Base-by-base conservation (phyloP, 2,888 invertebrate genomes). In the Heteromurus nitidus region DNA sequence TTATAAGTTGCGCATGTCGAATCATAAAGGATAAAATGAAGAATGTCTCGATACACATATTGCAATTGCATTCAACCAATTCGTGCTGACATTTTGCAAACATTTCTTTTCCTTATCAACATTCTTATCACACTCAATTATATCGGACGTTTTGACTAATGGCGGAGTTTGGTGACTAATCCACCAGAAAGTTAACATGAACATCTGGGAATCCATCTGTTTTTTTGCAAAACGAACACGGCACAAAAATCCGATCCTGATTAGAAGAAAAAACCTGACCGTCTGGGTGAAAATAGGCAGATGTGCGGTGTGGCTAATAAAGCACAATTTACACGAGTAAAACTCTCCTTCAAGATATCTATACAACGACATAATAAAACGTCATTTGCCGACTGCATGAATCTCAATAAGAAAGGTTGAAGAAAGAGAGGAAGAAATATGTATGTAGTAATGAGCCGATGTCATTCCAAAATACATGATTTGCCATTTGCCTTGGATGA, bases 391-490 rank as follows among this genome's bases (percentile, higher is more conserved):
- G n/a, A n/a, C n/a, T 53, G 53, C 53, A 47, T 47, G 47, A 47
- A n/a, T n/a, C n/a, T n/a, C n/a, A n/a, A n/a, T n/a, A n/a, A n/a
- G n/a, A n/a, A n/a, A n/a, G 47, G n/a, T n/a, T 47, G 53, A 24
- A 20, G n/a, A n/a, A n/a, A 24, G 53, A 53, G 24, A 53, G 36
- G 13, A 13, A 1, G 1, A 7, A 58, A 58, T 9, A 28, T 3
- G 11, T n/a, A 28, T 2, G 42, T 64, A 22, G 64, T 64, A 44
- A 64, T 64, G 64, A 64, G 44, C 44, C 64, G 36, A 64, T 64
- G 64, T 64, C 64, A 62, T 62, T 62, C 18, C 36, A 62, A 62
- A n/a, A 62, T 62, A 31, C 30, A 62, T 62, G 30, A 55, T n/a
- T 16, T 60, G 60, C 60, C 55, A 55, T n/a, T 16, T 60, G 60